Conservation (phyloP, 2,113 vertebrate genomes). For the Zeus faber region DNA sequence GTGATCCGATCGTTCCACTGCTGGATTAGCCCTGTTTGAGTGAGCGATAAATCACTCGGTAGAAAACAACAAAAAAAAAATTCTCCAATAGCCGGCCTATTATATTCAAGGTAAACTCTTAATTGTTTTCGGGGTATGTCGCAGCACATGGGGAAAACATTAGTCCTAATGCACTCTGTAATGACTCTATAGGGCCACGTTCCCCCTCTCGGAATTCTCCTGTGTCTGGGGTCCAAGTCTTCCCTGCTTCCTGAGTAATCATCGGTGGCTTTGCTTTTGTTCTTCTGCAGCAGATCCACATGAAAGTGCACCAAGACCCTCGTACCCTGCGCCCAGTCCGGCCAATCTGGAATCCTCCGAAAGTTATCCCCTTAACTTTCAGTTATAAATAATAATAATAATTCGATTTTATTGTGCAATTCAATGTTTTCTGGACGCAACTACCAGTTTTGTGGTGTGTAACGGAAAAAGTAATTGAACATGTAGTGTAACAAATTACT, state of each 20-base stretch:
- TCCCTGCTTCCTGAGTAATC: slow-evolving; percentile 64
- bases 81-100: slow-evolving; percentile 10
- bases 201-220: slow-evolving; percentile 61
- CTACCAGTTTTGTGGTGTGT: too few species aligned
- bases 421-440: too few species aligned
- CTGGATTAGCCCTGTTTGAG: slow-evolving; percentile 3
- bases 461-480: too few species aligned
- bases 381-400: too few species aligned
- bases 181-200: slow-evolving; percentile 60
- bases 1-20: neutral
- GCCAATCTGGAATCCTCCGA: slow-evolving; percentile 30
- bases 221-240: slow-evolving; percentile 46
- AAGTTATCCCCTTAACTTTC: slow-evolving; percentile 23
- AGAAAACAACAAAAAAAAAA: neutral
- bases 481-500: too few species aligned
- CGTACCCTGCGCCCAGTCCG: slow-evolving; percentile 29
- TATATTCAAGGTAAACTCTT: slow-evolving; percentile 47
- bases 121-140: slow-evolving; percentile 46
- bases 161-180: slow-evolving; percentile 63
- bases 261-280: slow-evolving; percentile 37
- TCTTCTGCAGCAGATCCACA: slow-evolving; percentile 32
- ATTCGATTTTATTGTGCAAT: too few species aligned
- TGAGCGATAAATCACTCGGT: slow-evolving; percentile 31
- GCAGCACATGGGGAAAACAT: slow-evolving; percentile 66
- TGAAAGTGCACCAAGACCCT: slow-evolving; percentile 58